Conservation (phyloP, 2,797 vertebrate species). For the Mallotus villosus region DNA sequence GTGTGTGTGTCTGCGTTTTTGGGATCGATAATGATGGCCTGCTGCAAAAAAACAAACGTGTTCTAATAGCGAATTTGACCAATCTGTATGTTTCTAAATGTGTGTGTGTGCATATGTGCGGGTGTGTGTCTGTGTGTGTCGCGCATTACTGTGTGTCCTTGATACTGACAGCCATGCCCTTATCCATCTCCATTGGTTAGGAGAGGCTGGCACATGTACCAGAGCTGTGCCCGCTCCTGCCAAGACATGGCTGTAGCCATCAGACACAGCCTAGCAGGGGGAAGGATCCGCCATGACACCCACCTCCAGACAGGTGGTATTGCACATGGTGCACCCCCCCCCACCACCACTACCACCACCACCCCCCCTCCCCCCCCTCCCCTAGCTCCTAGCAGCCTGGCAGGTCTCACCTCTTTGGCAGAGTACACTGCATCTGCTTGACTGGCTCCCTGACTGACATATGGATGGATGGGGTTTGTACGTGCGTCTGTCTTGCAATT, state of each 20-base stretch:
- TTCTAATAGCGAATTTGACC: no score
- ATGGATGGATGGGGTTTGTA: conserved; percentile 30
- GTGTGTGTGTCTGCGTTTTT: conserved; percentile 18
- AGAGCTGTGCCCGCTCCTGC: not conserved
- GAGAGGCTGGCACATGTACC: conserved; percentile 19
- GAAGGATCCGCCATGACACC: not conserved
- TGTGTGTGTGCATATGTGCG: conserved; percentile 19
- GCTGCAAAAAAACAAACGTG: not conserved
- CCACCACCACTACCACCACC: not conserved
- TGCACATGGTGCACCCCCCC: conserved; percentile 6
- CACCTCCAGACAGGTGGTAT: not conserved
- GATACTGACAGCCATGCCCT: conserved; percentile 23
- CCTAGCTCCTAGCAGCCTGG: conserved; percentile 35
- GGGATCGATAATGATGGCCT: not conserved
- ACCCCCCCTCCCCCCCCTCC: no score
- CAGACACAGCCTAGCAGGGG: conserved; percentile 11
- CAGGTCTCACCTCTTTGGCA: conserved; percentile 49
- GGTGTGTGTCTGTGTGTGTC: not conserved
- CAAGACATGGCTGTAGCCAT: conserved; percentile 22
- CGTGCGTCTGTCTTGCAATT: conserved; percentile 31
- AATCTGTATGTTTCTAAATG: not conserved
- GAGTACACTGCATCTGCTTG: conserved; percentile 29
- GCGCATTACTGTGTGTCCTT: conserved; percentile 29
- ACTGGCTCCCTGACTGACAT: no score
- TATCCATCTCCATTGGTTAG: conserved; percentile 6